phyloP scores from a whole-genome alignment of 2,113 vertebrate species.

The Triplophysa rosa region DNA sequence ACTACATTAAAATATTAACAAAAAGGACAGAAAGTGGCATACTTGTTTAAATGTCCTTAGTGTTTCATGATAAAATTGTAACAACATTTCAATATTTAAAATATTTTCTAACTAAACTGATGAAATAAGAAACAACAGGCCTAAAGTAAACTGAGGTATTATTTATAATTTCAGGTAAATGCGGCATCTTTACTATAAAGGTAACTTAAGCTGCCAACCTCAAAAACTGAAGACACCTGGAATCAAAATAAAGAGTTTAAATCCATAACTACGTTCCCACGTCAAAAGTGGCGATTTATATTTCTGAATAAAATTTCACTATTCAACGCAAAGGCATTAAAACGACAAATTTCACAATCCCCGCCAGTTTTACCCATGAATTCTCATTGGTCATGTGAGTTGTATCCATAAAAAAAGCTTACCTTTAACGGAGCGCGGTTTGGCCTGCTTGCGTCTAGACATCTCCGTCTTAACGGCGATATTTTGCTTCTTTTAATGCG shows the following conservation, averaged over 20 bases:
- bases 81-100: neutral
- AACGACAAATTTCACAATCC: conserved; percentile 59
- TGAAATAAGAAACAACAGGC: neutral
- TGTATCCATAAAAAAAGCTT: conserved; percentile 66
- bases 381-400: conserved; percentile 76
- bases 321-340: conserved; percentile 26
- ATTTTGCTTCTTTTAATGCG: conserved; percentile 61
- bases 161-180: neutral
- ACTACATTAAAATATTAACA: neutral
- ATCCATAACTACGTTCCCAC: neutral
- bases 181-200: neutral
- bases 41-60: neutral
- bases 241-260: conserved; percentile 2
- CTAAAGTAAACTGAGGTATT: neutral
- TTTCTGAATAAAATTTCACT: neutral
- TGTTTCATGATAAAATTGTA: neutral
- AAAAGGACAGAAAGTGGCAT: neutral
- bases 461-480: conserved; percentile 75
- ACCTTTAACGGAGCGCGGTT: conserved; percentile 98
- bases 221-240: conserved; percentile 2
- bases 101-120: neutral
- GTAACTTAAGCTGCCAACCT: neutral
- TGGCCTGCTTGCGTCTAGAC: conserved; percentile 97
- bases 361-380: conserved; percentile 74
- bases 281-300: neutral